Evolutionary conservation across 2,113 vertebrate species (phyloP).

Genomic region (Notothenia rossii): DNA sequence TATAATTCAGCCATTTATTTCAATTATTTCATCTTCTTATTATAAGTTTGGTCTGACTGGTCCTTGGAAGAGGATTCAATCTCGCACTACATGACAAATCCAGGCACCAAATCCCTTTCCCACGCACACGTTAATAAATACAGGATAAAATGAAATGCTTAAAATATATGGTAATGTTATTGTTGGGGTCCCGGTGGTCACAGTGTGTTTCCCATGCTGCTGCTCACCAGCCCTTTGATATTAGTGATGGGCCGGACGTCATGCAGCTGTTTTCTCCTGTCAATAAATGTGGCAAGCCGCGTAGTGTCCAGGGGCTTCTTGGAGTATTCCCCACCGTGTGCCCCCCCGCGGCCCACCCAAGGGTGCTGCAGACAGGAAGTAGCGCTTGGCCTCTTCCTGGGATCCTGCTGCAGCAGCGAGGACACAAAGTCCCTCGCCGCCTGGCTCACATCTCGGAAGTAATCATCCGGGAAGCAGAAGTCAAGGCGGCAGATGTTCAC

Average conservation of each 20-base stretch:
- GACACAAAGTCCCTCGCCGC: conserved; percentile 93
- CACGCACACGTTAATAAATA: conserved; percentile 9
- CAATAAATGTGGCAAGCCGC: conserved; percentile 92
- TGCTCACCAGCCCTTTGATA: conserved; percentile 91
- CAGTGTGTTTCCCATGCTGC: conserved; percentile 82
- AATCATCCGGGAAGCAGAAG: conserved; percentile 96
- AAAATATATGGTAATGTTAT: not conserved
- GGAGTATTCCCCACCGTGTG: conserved; percentile 91
- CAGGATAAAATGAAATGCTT: conserved; percentile 16
- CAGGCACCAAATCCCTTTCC: not conserved
- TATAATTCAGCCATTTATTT: not conserved
- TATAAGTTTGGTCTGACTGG: not conserved
- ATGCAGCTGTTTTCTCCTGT: conserved; percentile 93
- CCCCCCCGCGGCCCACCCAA: conserved; percentile 89
- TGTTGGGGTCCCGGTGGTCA: conserved; percentile 48
- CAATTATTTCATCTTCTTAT: not conserved
- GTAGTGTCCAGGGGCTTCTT: conserved; percentile 93
- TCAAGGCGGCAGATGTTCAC: conserved; percentile 96
- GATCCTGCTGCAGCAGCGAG: conserved; percentile 91
- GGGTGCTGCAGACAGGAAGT: conserved; percentile 95
- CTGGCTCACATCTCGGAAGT: conserved; percentile 92
- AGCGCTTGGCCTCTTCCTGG: conserved; percentile 89
- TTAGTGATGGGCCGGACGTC: conserved; percentile 91
- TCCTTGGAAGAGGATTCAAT: not conserved
- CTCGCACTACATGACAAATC: not conserved